Evolutionary conservation across 2,113 vertebrate genomes (phyloP).

Genomic region (Crotalus tigris): DNA sequence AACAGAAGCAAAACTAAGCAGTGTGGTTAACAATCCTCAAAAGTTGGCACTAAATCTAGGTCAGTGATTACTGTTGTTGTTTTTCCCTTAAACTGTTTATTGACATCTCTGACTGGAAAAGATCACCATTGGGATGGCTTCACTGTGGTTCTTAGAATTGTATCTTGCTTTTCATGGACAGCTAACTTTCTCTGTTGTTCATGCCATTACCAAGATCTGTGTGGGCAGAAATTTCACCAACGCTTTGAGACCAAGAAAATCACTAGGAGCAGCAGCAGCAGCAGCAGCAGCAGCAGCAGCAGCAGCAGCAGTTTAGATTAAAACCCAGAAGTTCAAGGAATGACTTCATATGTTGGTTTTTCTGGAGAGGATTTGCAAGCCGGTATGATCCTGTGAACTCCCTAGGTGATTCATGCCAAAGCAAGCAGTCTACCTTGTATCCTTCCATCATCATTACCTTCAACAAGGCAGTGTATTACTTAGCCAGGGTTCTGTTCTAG

Average conservation of each 20-base stretch:
- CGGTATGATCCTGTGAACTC: conserved; percentile 37
- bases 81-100: not conserved
- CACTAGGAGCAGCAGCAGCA: accelerated
- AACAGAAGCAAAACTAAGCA: not conserved
- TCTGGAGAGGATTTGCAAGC: conserved; percentile 26
- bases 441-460: not conserved
- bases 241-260: not conserved
- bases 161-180: not conserved
- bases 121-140: not conserved
- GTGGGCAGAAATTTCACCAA: not conserved
- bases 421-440: conserved; percentile 27
- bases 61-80: not conserved
- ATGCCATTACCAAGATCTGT: not conserved
- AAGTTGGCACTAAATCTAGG: not conserved
- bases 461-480: not conserved
- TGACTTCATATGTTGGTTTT: conserved; percentile 40
- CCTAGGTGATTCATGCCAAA: conserved; percentile 15
- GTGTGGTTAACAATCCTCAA: not conserved
- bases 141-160: not conserved
- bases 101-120: not conserved
- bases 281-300: accelerated
- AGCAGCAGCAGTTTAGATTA: accelerated
- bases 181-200: not conserved
- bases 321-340: accelerated
- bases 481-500: not conserved